Conservation (phyloP, 2,888 invertebrate species). For the Lymantria dispar region DNA sequence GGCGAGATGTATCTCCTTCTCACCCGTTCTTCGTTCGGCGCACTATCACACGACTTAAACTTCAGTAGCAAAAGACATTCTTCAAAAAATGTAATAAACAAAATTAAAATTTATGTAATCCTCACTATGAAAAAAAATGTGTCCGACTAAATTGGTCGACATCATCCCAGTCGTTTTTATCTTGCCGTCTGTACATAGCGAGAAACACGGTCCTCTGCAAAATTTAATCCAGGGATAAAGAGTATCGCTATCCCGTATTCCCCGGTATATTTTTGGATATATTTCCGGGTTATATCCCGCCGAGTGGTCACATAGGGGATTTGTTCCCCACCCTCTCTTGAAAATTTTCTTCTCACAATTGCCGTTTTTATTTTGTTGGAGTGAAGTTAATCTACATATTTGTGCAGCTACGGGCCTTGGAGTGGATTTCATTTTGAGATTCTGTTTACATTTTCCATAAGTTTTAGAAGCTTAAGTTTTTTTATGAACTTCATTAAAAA, state of each 20-base stretch:
- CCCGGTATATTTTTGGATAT: constrained; percentile 35
- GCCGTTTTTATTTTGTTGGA: constrained; percentile 40
- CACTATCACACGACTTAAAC: too few species aligned
- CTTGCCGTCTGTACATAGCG: constrained; percentile 46
- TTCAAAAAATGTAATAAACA: constrained; percentile 29
- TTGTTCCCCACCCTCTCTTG: constrained; percentile 36
- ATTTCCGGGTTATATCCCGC: constrained; percentile 42
- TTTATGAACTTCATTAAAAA: too few species aligned
- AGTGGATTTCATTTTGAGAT: constrained; percentile 11
- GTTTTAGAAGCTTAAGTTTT: not conserved
- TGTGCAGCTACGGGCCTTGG: constrained; percentile 39
- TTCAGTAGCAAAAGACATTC: not conserved
- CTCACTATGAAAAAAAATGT: constrained; percentile 32
- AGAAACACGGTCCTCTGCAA: constrained; percentile 61
- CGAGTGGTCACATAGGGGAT: constrained; percentile 54
- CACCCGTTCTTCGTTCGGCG: too few species aligned
- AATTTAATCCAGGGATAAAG: constrained; percentile 72
- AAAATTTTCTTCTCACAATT: constrained; percentile 36
- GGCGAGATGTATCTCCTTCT: too few species aligned
- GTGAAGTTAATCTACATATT: constrained; percentile 48
- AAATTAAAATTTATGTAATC: constrained; percentile 30
- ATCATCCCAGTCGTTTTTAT: constrained; percentile 45
- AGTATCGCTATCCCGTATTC: constrained; percentile 51
- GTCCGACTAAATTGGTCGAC: constrained; percentile 33
- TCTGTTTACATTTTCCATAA: constrained; percentile 5